Conservation (phyloP, 2,888 invertebrate species). For the Syritta pipiens region DNA sequence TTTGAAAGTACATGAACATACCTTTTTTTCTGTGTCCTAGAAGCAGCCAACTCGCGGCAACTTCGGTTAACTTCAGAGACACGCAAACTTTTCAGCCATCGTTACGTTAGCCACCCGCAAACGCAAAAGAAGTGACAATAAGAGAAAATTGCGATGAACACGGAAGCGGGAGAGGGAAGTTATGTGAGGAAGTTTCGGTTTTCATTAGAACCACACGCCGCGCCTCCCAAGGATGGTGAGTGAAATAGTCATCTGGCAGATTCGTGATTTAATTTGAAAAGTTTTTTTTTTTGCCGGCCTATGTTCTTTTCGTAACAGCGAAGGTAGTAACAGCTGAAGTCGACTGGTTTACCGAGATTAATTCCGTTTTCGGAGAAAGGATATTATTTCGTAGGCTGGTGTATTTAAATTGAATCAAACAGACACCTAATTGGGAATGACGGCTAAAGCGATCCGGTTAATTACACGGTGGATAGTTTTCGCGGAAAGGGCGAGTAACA, state of each 20-base stretch:
- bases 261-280: slow-evolving; percentile 8
- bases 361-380: slow-evolving; percentile 6
- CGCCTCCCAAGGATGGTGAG: neutral
- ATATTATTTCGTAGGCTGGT: neutral
- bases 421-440: slow-evolving; percentile 14
- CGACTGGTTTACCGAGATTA: neutral
- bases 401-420: neutral
- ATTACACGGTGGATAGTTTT: no score
- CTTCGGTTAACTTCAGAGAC: neutral
- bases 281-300: slow-evolving; percentile 2
- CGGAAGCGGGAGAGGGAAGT: slow-evolving; percentile 3
- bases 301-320: neutral
- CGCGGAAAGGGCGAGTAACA: no score
- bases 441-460: slow-evolving; percentile 15
- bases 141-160: neutral
- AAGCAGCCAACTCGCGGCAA: neutral
- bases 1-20: no score
- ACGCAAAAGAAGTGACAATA: neutral
- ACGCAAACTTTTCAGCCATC: neutral
- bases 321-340: neutral
- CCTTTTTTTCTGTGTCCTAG: neutral
- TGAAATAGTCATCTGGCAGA: neutral
- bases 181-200: slow-evolving; percentile 3
- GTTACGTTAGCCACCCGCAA: neutral
- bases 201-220: neutral